These are phyloP conservation scores for Vanessa tameamea DNA, from an alignment of 1,140 invertebrate genomes.

Conservation along the genomic window DNA sequence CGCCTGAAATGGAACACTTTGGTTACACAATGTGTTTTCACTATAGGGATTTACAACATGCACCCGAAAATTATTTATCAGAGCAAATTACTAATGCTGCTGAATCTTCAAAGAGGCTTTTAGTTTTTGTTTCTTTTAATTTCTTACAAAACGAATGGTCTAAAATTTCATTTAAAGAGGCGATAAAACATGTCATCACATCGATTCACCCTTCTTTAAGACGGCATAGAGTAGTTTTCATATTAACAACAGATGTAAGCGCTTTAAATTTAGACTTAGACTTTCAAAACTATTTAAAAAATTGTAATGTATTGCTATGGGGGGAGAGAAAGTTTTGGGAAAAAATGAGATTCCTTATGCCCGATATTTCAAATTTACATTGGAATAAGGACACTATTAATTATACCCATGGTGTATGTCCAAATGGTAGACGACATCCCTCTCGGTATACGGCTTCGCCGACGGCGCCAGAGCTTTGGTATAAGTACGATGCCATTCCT, in stretches of 20 bases:
- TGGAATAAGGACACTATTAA: constrained; percentile 79
- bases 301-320: constrained; percentile 91
- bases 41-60: constrained; percentile 86
- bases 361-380: constrained; percentile 84
- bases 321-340: constrained; percentile 94
- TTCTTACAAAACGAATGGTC: constrained; percentile 89
- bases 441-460: constrained; percentile 79
- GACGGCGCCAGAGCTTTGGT: constrained; percentile 79
- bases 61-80: constrained; percentile 86
- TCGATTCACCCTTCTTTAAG: constrained; percentile 82
- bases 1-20: constrained; percentile 89
- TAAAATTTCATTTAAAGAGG: constrained; percentile 85
- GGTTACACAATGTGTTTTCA: constrained; percentile 88
- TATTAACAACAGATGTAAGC: constrained; percentile 87
- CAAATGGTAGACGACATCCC: constrained; percentile 74
- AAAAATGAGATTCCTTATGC: constrained; percentile 92
- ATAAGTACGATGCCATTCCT: constrained; percentile 80
- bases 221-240: constrained; percentile 87
- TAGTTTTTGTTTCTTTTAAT: constrained; percentile 87
- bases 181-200: constrained; percentile 88
- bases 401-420: constrained; percentile 73
- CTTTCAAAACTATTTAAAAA: constrained; percentile 89
- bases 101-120: constrained; percentile 86
- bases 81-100: constrained; percentile 90
- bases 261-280: constrained; percentile 90